Base-by-base conservation (phyloP, 1,140 invertebrate species). In the Drosophila miranda region DNA sequence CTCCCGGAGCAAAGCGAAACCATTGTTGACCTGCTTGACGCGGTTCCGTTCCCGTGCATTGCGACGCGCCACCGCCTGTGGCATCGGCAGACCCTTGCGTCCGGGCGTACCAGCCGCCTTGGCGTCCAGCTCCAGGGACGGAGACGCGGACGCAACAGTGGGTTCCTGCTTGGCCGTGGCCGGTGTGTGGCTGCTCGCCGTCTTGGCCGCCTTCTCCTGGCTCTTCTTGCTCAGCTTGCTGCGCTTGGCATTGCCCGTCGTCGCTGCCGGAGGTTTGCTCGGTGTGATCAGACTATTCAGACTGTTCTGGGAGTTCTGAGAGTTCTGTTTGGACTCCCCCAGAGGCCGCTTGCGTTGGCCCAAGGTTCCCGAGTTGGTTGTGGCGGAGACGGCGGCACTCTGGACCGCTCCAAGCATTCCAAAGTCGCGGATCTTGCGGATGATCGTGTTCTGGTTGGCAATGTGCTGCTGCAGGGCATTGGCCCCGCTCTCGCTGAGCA, bases 11-110 rank as follows among this genome's bases (percentile, higher is more conserved):
- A 95, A 95, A 0, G 96, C 96, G 87, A 97, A 98, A 4, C 97
- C 96, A 70, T 97, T 95, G 91, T 98, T 98, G 6, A 98, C 97
- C 92, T 98, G 96, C 81, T 98, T 97, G 1, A 99, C 98, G 53
- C 98, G 93, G 91, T 99, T 99, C 14, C 98, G 92, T 93, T 99
- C 98, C 3, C 98, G 92, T 48, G 97, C 97, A 92, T 99, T 99
- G 76, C 98, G 92, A 45, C 97, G 93, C 0, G 97, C 96, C 6
- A 98, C 97, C 1, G 97, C 95, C 5, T 97, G 94, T 0, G 95
- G 96, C 62, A 94, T 93, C 5, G 95, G 94, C 58, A 93, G 91
- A 1, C 86, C 82, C 50, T 91, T 91, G 6, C 88, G 71, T 9
- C 88, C 76, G 0, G 90, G 87, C 26, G 86, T 91, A 13, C 72